phyloP scores from a whole-genome alignment of 2,113 vertebrate species.

The Reinhardtius hippoglossoides region DNA sequence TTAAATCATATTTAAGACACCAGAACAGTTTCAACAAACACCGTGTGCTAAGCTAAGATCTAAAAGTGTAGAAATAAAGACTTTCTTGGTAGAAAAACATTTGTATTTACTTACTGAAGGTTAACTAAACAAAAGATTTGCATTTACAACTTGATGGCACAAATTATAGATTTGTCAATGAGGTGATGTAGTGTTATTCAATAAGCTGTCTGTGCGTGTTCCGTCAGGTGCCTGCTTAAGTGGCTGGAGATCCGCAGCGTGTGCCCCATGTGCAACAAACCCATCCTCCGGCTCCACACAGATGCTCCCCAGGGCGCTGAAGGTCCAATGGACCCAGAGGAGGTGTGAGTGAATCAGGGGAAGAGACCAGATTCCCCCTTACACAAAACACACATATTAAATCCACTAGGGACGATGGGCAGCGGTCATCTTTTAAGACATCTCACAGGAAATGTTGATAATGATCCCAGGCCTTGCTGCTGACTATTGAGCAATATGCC shows the following conservation, averaged over 20 bases:
- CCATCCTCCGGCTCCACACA: slow-evolving; percentile 82
- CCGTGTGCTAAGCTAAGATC: too few species aligned
- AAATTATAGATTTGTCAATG: too few species aligned
- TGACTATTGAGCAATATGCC: slow-evolving; percentile 57
- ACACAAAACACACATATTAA: slow-evolving; percentile 59
- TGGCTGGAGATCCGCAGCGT: slow-evolving; percentile 88
- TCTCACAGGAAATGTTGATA: slow-evolving; percentile 67
- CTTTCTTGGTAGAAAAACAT: too few species aligned
- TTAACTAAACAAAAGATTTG: too few species aligned
- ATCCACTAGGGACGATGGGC: slow-evolving; percentile 59
- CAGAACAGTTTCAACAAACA: too few species aligned
- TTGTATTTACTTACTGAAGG: too few species aligned
- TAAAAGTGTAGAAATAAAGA: too few species aligned
- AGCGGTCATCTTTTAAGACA: slow-evolving; percentile 59
- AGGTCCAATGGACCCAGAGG: slow-evolving; percentile 82
- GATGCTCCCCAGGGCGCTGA: slow-evolving; percentile 78
- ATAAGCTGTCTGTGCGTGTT: not conserved
- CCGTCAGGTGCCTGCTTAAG: slow-evolving; percentile 85
- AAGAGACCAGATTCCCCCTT: slow-evolving; percentile 21
- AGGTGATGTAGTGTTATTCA: not conserved
- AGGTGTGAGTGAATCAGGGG: slow-evolving; percentile 74
- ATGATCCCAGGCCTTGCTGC: slow-evolving; percentile 52
- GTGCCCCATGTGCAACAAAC: slow-evolving; percentile 88
- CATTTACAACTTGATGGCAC: too few species aligned
- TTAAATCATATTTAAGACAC: too few species aligned